A percentile compares a stretch with the other conserved stretches of the same genome.
Evolutionary conservation across 2,113 vertebrate genomes (phyloP).

Genomic region (Passer domesticus): DNA sequence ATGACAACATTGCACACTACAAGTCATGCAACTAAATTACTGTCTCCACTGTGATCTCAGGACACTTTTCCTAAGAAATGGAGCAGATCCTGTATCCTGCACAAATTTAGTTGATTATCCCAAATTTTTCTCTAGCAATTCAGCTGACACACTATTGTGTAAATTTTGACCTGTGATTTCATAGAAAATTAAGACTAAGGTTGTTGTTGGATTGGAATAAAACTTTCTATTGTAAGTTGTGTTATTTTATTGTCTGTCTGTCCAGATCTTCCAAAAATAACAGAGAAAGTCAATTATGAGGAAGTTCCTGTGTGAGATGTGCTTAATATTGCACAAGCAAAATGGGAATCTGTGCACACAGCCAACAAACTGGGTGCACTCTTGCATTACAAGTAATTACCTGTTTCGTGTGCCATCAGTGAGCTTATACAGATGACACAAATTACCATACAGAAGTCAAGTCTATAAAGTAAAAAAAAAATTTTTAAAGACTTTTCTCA

Average conservation of each 20-base stretch:
- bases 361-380: neutral
- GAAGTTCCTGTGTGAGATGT: neutral
- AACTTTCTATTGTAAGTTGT: neutral
- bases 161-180: slow-evolving; percentile 7
- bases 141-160: neutral
- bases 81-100: neutral
- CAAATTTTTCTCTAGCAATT: neutral
- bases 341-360: neutral
- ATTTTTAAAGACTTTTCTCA: neutral
- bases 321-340: neutral
- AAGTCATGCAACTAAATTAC: neutral
- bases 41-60: neutral
- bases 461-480: neutral
- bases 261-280: neutral
- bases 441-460: neutral
- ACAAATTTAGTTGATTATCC: neutral
- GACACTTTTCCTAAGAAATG: slow-evolving; percentile 2
- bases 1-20: neutral
- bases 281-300: neutral
- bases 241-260: neutral
- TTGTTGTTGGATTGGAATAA: neutral
- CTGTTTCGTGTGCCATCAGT: neutral
- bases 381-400: neutral
- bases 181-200: neutral
- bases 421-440: neutral